These are phyloP conservation scores for Drosophila subpulchrella DNA, from an alignment of 1,140 invertebrate genomes.

Conservation along the genomic window DNA sequence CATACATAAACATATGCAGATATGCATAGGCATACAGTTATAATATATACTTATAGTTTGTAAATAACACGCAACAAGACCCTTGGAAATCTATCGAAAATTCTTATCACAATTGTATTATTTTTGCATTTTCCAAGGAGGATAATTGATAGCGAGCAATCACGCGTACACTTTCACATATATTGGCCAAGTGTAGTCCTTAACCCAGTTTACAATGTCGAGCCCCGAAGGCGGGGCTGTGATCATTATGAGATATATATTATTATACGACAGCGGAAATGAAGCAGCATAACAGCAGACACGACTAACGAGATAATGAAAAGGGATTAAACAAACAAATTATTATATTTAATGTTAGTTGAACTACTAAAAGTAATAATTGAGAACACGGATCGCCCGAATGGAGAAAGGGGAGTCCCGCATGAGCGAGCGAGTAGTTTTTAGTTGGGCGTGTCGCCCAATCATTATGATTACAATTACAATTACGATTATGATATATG, in stretches of 20 bases:
- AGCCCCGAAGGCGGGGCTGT: constrained; percentile 2
- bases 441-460: constrained; percentile 60
- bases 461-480: constrained; percentile 69
- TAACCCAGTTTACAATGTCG: constrained; percentile 45
- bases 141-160: constrained; percentile 34
- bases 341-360: constrained; percentile 83
- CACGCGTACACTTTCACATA: constrained; percentile 31
- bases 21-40: constrained; percentile 49
- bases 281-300: constrained; percentile 43
- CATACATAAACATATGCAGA: constrained; percentile 49
- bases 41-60: constrained; percentile 70
- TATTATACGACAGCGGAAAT: constrained; percentile 24
- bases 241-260: constrained; percentile 33
- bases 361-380: constrained; percentile 73
- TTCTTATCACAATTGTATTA: constrained; percentile 67
- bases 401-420: constrained; percentile 17
- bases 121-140: constrained; percentile 76
- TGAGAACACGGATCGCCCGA: constrained; percentile 26
- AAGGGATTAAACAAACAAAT: constrained; percentile 58
- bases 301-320: constrained; percentile 56
- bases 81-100: constrained; percentile 58
- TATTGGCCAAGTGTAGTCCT: constrained; percentile 33
- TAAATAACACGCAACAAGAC: constrained; percentile 68
- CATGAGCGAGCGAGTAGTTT: constrained; percentile 45
- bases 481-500: constrained; percentile 63